phyloP scores from a whole-genome alignment of 2,113 vertebrate genomes.

The Austrofundulus limnaeus region DNA sequence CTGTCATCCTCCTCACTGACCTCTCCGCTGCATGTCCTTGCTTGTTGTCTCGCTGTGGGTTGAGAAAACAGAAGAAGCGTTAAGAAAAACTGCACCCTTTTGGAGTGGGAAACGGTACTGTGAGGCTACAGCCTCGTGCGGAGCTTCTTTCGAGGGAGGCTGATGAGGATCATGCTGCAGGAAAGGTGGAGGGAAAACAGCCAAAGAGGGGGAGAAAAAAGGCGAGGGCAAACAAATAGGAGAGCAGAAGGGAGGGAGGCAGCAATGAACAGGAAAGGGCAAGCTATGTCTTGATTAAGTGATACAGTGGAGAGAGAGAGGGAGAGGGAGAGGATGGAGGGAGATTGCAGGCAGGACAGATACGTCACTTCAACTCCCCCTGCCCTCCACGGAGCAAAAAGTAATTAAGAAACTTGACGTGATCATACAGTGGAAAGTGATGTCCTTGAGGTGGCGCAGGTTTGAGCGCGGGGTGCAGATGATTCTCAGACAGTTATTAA shows the following conservation, averaged over 20 bases:
- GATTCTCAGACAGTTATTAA: constrained; percentile 51
- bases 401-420: constrained; percentile 56
- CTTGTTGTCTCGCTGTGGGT: constrained; percentile 51
- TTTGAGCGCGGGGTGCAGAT: constrained; percentile 36
- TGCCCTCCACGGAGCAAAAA: constrained; percentile 50
- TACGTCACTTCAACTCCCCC: constrained; percentile 62
- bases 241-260: constrained; percentile 69
- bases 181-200: constrained; percentile 65
- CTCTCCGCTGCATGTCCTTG: constrained; percentile 48
- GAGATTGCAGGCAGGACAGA: constrained; percentile 61
- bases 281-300: constrained; percentile 80
- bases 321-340: constrained; percentile 57
- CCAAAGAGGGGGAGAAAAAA: constrained; percentile 50
- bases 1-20: constrained; percentile 52
- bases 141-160: constrained; percentile 44
- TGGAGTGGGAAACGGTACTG: constrained; percentile 22
- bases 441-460: constrained; percentile 54
- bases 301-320: constrained; percentile 68
- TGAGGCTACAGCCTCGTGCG: constrained; percentile 20
- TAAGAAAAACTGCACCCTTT: constrained; percentile 30
- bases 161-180: constrained; percentile 53
- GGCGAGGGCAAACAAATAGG: constrained; percentile 66
- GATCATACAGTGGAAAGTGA: constrained; percentile 29
- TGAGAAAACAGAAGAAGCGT: constrained; percentile 30
- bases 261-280: constrained; percentile 77